These are phyloP conservation scores for Danio albolineatus DNA, from an alignment of 2,797 vertebrate species.

Conservation along the genomic window DNA sequence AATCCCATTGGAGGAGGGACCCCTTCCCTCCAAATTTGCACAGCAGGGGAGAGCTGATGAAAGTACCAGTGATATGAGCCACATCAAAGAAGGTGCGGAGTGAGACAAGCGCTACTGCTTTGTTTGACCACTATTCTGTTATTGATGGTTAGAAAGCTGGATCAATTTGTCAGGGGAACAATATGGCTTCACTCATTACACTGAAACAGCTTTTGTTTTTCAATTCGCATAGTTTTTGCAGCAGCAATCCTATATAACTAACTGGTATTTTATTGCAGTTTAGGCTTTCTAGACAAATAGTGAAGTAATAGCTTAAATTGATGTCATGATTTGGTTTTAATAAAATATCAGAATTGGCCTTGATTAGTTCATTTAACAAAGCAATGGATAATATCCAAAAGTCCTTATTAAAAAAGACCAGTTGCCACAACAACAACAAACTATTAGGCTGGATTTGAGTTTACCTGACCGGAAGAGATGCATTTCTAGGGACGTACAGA, in stretches of 20 bases:
- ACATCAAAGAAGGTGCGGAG: slow-evolving; percentile 72
- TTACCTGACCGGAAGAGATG: not conserved
- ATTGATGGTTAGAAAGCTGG: slow-evolving; percentile 67
- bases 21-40: slow-evolving; percentile 72
- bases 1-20: slow-evolving; percentile 75
- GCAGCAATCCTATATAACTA: slow-evolving; percentile 6
- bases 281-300: not conserved
- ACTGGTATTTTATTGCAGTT: slow-evolving; percentile 8
- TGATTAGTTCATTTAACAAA: slow-evolving; percentile 1
- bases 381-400: not conserved
- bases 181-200: slow-evolving; percentile 29
- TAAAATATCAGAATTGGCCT: not conserved
- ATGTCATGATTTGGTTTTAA: not conserved
- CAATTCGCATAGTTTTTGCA: slow-evolving; percentile 6
- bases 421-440: not conserved
- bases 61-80: slow-evolving; percentile 73
- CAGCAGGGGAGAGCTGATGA: slow-evolving; percentile 75
- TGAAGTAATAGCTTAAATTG: not conserved
- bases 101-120: slow-evolving; percentile 63
- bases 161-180: slow-evolving; percentile 41
- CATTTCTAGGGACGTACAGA: not conserved
- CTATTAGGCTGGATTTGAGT: not conserved
- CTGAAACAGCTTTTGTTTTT: slow-evolving; percentile 20
- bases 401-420: not conserved
- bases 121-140: slow-evolving; percentile 64